Base-by-base conservation (phyloP, 2,888 invertebrate genomes). In the Acanthoscelides obtectus region DNA sequence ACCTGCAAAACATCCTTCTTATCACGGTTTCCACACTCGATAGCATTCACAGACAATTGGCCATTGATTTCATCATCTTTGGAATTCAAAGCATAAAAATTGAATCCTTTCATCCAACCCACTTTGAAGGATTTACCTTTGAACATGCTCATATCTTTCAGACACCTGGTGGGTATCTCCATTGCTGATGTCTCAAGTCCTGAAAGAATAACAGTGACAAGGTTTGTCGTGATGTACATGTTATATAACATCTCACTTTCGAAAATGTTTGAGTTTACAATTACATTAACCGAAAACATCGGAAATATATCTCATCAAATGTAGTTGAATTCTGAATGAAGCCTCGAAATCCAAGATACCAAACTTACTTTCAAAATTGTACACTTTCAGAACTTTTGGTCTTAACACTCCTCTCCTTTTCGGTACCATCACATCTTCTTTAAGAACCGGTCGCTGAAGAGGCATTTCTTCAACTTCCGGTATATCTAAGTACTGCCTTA, bases 81-180 rank as follows among this genome's bases (percentile, higher is more conserved):
- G 22, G 67, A 68, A 25, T 77, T 76, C 45, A 76, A 25, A 27
- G 72, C 71, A 20, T 74, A 74, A 71, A 91, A 82, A 0, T 87
- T 87, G 77, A 89, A 88, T 19, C 89, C 88, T 0, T 91, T 90
- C 0, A 91, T 92, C 91, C 95, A 96, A 0, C 94, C 93, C 0
- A 91, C 89, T 80, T 93, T 90, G 74, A 90, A 91, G 73, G 91
- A 89, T 0, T 91, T 88, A 22, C 91, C 90, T 77, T 89, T 89
- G 68, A 88, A 87, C 8, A 91, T 84, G 0, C 88, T 87, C 82
- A 89, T 81, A 80, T 92, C 92, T 0, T 88, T 86, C 19, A 89
- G 84, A 79, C 81, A 81, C 68, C 81, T 78, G 67, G 71, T 70
- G 20, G 71, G 65, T 22, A 74, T 70, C 22, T 75, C 22, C 12